Evolutionary conservation across 2,113 vertebrate genomes (phyloP), one percentile per base, ranked within the genome.

Genomic region (Parotia lawesii): DNA sequence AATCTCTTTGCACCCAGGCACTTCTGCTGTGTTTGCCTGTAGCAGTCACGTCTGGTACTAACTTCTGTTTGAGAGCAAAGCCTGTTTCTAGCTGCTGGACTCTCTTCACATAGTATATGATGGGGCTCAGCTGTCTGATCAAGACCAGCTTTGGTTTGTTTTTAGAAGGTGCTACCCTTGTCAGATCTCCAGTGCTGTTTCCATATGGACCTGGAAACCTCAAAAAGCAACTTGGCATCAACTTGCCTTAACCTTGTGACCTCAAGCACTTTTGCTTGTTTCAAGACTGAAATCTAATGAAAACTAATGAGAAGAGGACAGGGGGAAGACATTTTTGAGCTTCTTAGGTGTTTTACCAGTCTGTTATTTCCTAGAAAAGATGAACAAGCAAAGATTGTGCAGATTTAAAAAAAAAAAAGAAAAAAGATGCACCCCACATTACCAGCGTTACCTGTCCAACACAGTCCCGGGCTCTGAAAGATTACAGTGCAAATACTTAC

Each of bases 401-500:
- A 85, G 23, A n/a, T 75, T 44, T 2, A 9, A 10, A 20, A n/a
- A 21, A 38, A 38, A 47, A 37, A 33, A 38, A 6, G 10, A 29
- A 35, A 19, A 48, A 48, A 25, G 8, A 48, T 25, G 23, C 48
- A 12, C 2, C 9, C 2, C 22, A 13, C 12, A 16, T 45, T 42
- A 37, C 28, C 27, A 23, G 5, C 47, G 31, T 53, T 80, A 51
- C 60, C 40, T 71, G 25, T 38, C 57, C 31, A 14, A 50, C 64
- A 10, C 22, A 45, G 38, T 37, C 50, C 71, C 0, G 0, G 35
- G 25, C 53, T 72, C 56, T 38, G 27, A 58, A 70, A 48, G 31
- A 35, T 77, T 27, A 44, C 27, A 44, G 21, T 64, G 54, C 12
- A 37, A 62, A 73, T 74, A 95, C 99, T 98, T 97, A 99, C 99